Evolutionary conservation across 2,113 vertebrate species (phyloP).

Genomic region (Setophaga petechia): DNA sequence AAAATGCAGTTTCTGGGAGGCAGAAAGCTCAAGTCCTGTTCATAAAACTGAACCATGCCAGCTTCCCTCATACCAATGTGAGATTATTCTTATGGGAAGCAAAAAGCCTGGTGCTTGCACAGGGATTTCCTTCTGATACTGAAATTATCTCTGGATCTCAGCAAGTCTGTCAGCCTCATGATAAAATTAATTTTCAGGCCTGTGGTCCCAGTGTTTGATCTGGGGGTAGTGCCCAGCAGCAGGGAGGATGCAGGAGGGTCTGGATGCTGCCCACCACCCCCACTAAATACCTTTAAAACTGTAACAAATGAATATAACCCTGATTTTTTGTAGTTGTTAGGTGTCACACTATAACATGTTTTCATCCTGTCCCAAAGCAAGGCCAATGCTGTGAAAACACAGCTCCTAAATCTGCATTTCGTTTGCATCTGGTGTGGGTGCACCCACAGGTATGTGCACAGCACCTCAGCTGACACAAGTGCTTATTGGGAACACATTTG

Average conservation of each 20-base stretch:
- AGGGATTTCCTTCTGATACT: not conserved
- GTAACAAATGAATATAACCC: not conserved
- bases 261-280: not conserved
- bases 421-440: not conserved
- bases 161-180: not conserved
- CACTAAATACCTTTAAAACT: not conserved
- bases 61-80: fast-evolving
- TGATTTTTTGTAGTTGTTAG: not conserved
- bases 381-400: fast-evolving
- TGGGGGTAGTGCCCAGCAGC: not conserved
- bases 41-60: fast-evolving
- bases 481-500: not conserved
- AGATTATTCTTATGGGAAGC: fast-evolving
- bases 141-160: not conserved
- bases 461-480: not conserved
- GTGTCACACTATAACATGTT: fast-evolving
- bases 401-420: not conserved
- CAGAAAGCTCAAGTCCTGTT: not conserved
- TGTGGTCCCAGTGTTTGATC: no score
- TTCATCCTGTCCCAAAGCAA: not conserved
- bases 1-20: not conserved
- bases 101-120: not conserved
- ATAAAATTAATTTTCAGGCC: not conserved
- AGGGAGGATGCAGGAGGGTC: not conserved
- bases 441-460: not conserved